Percentiles rank a stretch among this genome's conserved stretches.
Conservation (phyloP, 1,140 invertebrate genomes). For the Bombus affinis region DNA sequence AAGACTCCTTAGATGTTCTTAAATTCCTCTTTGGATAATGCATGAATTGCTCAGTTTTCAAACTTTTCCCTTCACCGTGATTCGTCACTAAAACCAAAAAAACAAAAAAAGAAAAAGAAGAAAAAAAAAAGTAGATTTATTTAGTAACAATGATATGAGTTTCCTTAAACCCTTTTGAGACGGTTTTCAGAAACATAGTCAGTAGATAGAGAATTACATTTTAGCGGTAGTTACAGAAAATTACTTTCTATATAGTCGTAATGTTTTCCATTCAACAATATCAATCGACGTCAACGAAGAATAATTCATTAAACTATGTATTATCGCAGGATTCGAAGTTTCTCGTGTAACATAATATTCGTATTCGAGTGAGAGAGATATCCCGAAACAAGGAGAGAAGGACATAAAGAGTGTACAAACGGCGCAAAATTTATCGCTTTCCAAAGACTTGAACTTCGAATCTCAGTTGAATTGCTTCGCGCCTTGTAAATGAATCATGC, state of each 20-base stretch:
- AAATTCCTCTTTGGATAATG: neutral
- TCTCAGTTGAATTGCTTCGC: neutral
- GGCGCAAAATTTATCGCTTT: neutral
- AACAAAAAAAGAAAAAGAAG: too few relatives aligned
- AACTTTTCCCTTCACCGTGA: neutral
- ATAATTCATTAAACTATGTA: neutral
- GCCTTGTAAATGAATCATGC: neutral
- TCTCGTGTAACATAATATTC: neutral
- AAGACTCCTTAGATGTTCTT: too few relatives aligned
- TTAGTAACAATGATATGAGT: neutral
- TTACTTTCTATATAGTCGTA: neutral
- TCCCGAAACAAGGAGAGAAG: too few relatives aligned
- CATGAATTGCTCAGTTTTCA: neutral
- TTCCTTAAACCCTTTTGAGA: constrained; percentile 2
- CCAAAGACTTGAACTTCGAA: neutral
- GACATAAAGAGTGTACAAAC: neutral
- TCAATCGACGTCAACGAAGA: constrained; percentile 8
- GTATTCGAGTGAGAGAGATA: neutral
- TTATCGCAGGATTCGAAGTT: neutral
- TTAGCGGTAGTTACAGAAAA: neutral
- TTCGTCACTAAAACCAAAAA: constrained; percentile 5
- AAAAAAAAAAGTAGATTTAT: neutral
- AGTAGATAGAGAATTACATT: neutral
- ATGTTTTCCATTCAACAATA: neutral
- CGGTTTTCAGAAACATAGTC: constrained; percentile 6